Conservation (phyloP, 2,797 vertebrate genomes). For the Vespertilio murinus region DNA sequence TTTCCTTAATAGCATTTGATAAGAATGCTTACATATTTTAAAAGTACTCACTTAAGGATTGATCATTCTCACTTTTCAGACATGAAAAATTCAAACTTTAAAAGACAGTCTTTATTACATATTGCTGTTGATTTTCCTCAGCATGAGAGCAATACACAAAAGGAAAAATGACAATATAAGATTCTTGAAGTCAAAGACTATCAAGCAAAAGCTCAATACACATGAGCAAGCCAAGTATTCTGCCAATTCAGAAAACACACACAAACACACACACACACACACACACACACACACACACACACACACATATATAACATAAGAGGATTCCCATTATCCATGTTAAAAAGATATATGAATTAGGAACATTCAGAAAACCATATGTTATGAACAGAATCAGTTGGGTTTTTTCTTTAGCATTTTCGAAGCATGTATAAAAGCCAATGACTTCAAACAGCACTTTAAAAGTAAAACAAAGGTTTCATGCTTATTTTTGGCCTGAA, state of each 20-base stretch:
- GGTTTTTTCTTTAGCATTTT: slow-evolving; percentile 13
- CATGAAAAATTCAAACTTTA: slow-evolving; percentile 46
- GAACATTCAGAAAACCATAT: slow-evolving; percentile 48
- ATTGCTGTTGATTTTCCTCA: background rate
- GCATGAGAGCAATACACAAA: slow-evolving; percentile 30
- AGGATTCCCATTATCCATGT: background rate
- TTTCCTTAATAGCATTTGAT: background rate
- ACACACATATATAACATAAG: background rate
- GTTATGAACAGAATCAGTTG: background rate
- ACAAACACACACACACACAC: background rate
- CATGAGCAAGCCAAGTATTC: slow-evolving; percentile 1
- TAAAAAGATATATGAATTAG: background rate
- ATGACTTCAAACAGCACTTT: slow-evolving; percentile 40
- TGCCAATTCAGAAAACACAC: background rate
- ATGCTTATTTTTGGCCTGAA: background rate
- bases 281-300: no score
- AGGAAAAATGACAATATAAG: slow-evolving; percentile 55
- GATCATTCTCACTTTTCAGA: slow-evolving; percentile 26
- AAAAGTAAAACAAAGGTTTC: background rate
- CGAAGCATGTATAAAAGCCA: slow-evolving; percentile 52
- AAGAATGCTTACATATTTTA: background rate
- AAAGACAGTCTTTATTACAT: background rate
- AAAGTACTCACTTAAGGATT: background rate
- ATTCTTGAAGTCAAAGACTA: slow-evolving; percentile 27
- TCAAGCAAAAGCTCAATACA: slow-evolving; percentile 40